Evolutionary conservation across 2,113 vertebrate genomes (phyloP), one percentile per base, ranked within the genome.

Genomic region (Emydura subglobosa): DNA sequence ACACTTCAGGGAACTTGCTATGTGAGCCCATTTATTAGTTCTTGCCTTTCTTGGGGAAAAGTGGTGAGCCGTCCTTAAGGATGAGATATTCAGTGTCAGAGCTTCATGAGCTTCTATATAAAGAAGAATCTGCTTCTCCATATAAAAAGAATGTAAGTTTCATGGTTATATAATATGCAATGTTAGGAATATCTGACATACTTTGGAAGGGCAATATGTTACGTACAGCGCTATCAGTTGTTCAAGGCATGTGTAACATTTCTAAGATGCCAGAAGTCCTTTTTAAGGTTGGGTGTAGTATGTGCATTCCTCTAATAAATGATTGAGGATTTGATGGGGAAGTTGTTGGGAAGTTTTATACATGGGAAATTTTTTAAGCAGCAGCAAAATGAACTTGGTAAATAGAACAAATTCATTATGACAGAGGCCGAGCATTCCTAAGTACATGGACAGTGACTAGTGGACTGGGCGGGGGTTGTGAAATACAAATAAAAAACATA

Each of bases 141-240:
- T 93, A 86, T 80, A 84, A 92, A 94, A 88, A 88, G 7, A 82
- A 89, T 79, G 87, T 50, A 86, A 86, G 87, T 92, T 95, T 96
- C 82, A 44, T 1, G 0, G 42, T 91, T 94, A 88, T 49, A 50
- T 88, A 91, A 85, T 51, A 74, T 7, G 42, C 83, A 90, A 39
- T 81, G 79, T 82, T 50, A 76, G 42, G 82, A 95, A 95, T 83
- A 90, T 59, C 51, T 92, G 42, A 17, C n/a, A 53, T 85, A 72
- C 25, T 19, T 89, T 86, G 83, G 82, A 96, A 78, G 53, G 51
- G 42, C 54, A 65, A 74, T 72, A n/a, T 4, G 4, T 88, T 65
- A 34, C 29, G 53, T 50, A 25, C 5, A 6, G 25, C 61, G 24
- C 55, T 93, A 91, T 91, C 85, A 85, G 22, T 81, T 88, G 89